Evolutionary conservation across 2,888 invertebrate species (phyloP), one percentile per base, ranked within the genome.

Genomic region (Gari tellinella): DNA sequence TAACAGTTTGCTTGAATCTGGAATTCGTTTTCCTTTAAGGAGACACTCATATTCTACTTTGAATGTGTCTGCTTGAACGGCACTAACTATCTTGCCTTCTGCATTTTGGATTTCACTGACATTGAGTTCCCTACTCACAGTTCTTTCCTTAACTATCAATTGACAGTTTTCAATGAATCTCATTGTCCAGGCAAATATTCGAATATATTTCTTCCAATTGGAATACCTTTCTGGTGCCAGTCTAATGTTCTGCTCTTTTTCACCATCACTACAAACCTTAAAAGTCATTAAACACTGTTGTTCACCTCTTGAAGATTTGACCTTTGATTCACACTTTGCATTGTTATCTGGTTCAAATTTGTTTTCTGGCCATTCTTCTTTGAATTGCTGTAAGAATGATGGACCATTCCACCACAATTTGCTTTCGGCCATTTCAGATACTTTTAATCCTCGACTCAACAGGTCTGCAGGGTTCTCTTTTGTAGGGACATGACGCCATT

Each of bases 401-500:
- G 72, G 66, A 12, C 65, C 60, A 31, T 66, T n/a, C 61, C 55
- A 72, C 66, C 66, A 66, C 3, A 14, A 4, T 8, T 21, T 1
- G 46, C 26, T 19, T 5, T 57, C 40, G 37, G 25, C 31, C 15
- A 41, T n/a, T 45, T 65, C 45, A 45, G 12, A n/a, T 14, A 58
- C 43, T 12, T 10, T 12, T 12, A 40, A 14, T 7, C 57, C 53
- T n/a, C 58, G 15, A 8, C 41, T 25, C 14, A 12, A 1, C 19
- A 26, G 14, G 41, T 70, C 46, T 26, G 70, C 60, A 5, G 48
- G 58, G 37, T 70, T 70, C 21, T 58, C 12, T 19, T 7, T 17
- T 17, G 57, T 49, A 12, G 62, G 53, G 10, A 65, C 52, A 46
- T 65, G 26, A 25, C 63, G 19, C 66, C 70, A 70, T 21, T 70